Evolutionary conservation across 1,140 invertebrate species (phyloP).

Genomic region (Drosophila sturtevanti): DNA sequence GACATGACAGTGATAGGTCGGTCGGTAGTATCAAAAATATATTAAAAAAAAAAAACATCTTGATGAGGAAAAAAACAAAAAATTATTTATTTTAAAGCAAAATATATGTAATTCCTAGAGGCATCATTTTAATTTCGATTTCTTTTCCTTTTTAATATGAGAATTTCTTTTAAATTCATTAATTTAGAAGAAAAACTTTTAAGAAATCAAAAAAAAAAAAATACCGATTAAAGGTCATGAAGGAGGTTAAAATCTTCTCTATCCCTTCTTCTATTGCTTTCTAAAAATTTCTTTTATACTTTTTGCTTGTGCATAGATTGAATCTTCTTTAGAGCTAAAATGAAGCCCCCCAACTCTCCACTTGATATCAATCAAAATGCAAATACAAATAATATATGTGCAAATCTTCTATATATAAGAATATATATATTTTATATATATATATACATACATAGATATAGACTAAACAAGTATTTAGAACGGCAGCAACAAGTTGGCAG

Average conservation of each 20-base stretch:
- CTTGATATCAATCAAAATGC: constrained; percentile 81
- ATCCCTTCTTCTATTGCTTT: not conserved
- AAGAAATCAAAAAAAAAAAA: too few relatives aligned
- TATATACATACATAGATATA: not conserved
- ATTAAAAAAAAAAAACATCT: too few relatives aligned
- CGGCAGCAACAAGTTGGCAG: constrained; percentile 60
- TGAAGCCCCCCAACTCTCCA: constrained; percentile 42
- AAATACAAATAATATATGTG: not conserved
- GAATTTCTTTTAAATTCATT: too few relatives aligned
- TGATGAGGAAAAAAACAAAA: not conserved
- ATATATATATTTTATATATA: not conserved
- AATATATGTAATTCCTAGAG: too few relatives aligned
- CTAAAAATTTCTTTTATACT: not conserved
- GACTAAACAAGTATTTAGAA: constrained; percentile 75
- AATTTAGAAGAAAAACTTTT: too few relatives aligned
- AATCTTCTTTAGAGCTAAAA: not conserved
- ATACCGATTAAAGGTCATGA: not conserved
- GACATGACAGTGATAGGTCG: constrained; percentile 1
- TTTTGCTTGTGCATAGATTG: not conserved
- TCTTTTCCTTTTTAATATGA: too few relatives aligned
- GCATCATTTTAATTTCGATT: too few relatives aligned
- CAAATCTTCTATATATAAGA: not conserved
- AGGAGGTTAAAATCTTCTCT: constrained; percentile 1
- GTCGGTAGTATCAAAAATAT: not conserved
- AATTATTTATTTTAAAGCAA: not conserved